Evolutionary conservation across 2,797 vertebrate species (phyloP).

Genomic region (Anolis apletophallus): DNA sequence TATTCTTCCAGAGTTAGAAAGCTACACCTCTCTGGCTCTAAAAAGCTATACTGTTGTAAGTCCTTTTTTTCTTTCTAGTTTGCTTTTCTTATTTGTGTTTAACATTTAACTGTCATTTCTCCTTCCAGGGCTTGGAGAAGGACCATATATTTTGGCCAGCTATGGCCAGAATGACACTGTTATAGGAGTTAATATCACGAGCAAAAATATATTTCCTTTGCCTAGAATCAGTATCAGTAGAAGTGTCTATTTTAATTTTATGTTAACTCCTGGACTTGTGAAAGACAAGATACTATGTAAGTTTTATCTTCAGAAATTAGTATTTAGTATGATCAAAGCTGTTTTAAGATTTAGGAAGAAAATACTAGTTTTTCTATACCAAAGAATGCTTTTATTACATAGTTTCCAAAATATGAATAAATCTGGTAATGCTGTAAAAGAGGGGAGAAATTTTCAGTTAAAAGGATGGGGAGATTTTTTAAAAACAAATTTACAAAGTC

Average conservation of each 20-base stretch:
- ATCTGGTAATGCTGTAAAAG: neutral
- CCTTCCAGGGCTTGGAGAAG: conserved; percentile 89
- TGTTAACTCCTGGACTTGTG: conserved; percentile 93
- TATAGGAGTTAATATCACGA: conserved; percentile 91
- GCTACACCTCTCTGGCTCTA: neutral
- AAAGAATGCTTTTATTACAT: conserved; percentile 7
- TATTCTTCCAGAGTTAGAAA: neutral
- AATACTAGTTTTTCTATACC: neutral
- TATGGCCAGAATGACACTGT: conserved; percentile 86
- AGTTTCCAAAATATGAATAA: neutral
- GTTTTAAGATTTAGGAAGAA: neutral
- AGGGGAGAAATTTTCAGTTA: neutral
- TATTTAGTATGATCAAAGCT: conserved; percentile 21
- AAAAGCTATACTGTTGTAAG: neutral
- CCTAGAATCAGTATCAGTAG: conserved; percentile 79
- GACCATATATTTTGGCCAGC: conserved; percentile 91
- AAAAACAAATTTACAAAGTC: neutral
- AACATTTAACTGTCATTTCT: conserved; percentile 42
- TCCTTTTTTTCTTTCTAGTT: neutral
- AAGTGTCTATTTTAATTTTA: conserved; percentile 91
- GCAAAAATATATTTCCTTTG: conserved; percentile 88
- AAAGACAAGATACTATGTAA: conserved; percentile 91
- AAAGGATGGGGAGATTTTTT: neutral
- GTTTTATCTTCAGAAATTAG: conserved; percentile 64
- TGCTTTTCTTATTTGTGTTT: neutral